Percentiles rank a stretch among this genome's conserved stretches.
phyloP scores from a whole-genome alignment of 2,113 vertebrate species.

The Eurystomus gularis region DNA sequence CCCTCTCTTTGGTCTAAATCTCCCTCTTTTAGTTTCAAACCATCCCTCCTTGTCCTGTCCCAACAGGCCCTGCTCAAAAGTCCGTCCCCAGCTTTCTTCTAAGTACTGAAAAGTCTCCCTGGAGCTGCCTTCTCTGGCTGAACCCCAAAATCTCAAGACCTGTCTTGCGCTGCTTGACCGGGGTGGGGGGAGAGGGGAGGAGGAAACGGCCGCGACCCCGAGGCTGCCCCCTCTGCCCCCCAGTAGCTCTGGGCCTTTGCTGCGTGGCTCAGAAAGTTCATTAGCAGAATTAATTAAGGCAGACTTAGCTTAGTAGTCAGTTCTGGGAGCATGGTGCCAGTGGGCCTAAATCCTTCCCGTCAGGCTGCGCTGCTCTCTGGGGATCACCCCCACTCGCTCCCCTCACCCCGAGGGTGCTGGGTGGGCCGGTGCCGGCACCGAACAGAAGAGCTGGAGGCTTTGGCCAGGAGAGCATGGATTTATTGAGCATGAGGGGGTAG shows the following conservation, averaged over 20 bases:
- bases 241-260: rapidly evolving
- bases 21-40: too few species aligned
- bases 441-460: background rate
- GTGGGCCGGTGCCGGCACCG: rapidly evolving
- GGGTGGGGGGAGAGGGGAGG: too few species aligned
- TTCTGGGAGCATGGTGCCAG: rapidly evolving
- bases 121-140: too few species aligned
- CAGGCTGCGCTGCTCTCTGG: rapidly evolving
- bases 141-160: background rate
- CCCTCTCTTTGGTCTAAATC: too few species aligned
- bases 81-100: too few species aligned
- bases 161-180: background rate
- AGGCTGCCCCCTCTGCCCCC: background rate
- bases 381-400: rapidly evolving
- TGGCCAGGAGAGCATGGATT: rapidly evolving
- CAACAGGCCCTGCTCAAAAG: too few species aligned
- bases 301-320: rapidly evolving
- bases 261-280: background rate
- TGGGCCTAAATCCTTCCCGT: background rate
- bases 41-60: too few species aligned
- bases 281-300: background rate
- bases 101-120: too few species aligned
- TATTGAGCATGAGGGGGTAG: background rate
- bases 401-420: rapidly evolving
- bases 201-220: rapidly evolving